Conservation (phyloP, 2,888 invertebrate species). For the Cosmia pyralina region DNA sequence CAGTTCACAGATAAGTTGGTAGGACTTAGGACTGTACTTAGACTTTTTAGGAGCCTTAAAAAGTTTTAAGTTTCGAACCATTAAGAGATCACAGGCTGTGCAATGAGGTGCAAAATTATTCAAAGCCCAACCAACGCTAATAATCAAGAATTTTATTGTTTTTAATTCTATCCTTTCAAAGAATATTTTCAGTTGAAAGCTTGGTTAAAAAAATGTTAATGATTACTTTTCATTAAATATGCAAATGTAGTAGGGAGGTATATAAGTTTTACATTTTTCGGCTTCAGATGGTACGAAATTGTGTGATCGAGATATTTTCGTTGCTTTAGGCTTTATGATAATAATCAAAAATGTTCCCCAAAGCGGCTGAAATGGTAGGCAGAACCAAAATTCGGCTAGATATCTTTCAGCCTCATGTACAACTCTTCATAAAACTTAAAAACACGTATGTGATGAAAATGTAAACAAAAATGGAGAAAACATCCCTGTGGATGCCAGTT, state of each 20-base stretch:
- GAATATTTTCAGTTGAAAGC: conserved; percentile 27
- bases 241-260: conserved; percentile 21
- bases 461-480: neutral
- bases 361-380: neutral
- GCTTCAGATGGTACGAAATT: neutral
- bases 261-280: neutral
- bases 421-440: neutral
- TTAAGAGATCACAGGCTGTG: neutral
- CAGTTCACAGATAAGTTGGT: too few species aligned
- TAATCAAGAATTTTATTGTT: conserved; percentile 28
- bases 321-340: neutral
- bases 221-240: conserved; percentile 44
- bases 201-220: conserved; percentile 36
- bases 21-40: too few species aligned
- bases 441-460: neutral
- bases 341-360: neutral
- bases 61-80: neutral
- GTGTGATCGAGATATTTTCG: neutral
- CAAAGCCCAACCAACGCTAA: conserved; percentile 13
- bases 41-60: neutral
- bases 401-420: neutral
- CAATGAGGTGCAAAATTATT: conserved; percentile 30
- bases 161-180: conserved; percentile 18
- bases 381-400: neutral
- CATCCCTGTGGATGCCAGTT: neutral